These are phyloP conservation scores for Agriopis marginaria DNA, from an alignment of 2,888 invertebrate species.

Conservation along the genomic window DNA sequence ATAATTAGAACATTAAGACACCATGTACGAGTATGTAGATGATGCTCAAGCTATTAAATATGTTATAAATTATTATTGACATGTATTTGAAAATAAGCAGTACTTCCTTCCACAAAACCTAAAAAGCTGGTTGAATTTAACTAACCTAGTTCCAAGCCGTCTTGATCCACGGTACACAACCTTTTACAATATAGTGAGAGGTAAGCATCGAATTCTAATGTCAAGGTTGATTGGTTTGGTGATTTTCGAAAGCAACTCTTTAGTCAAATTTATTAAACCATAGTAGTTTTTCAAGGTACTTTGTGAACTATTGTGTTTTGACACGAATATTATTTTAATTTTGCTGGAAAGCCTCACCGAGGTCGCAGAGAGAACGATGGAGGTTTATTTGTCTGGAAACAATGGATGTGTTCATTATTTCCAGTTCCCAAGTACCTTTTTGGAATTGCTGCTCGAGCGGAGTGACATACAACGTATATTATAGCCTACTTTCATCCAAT, in stretches of 20 bases:
- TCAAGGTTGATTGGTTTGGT: slow-evolving; percentile 32
- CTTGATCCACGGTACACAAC: slow-evolving; percentile 7
- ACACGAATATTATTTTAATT: slow-evolving; percentile 34
- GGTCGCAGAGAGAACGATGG: slow-evolving; percentile 46
- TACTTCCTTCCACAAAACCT: not conserved
- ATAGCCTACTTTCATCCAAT: slow-evolving; percentile 47
- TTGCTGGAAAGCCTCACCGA: slow-evolving; percentile 47
- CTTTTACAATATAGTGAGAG: slow-evolving; percentile 14
- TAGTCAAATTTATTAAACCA: slow-evolving; percentile 23
- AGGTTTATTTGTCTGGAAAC: slow-evolving; percentile 53
- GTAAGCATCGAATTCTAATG: slow-evolving; percentile 18
- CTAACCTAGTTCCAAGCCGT: not conserved
- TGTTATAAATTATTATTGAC: not conserved
- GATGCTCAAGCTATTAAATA: too few species aligned
- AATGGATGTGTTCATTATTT: slow-evolving; percentile 54
- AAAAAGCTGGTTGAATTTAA: not conserved
- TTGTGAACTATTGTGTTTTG: slow-evolving; percentile 28
- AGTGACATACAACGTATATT: slow-evolving; percentile 29
- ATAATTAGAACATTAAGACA: too few species aligned
- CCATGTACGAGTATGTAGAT: too few species aligned
- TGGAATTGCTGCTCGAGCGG: slow-evolving; percentile 31
- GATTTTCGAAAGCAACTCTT: slow-evolving; percentile 31
- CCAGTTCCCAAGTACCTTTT: slow-evolving; percentile 50
- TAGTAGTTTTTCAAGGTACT: slow-evolving; percentile 25
- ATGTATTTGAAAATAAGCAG: not conserved